phyloP scores from a whole-genome alignment of 2,888 invertebrate species.

The Eilema sororculum region DNA sequence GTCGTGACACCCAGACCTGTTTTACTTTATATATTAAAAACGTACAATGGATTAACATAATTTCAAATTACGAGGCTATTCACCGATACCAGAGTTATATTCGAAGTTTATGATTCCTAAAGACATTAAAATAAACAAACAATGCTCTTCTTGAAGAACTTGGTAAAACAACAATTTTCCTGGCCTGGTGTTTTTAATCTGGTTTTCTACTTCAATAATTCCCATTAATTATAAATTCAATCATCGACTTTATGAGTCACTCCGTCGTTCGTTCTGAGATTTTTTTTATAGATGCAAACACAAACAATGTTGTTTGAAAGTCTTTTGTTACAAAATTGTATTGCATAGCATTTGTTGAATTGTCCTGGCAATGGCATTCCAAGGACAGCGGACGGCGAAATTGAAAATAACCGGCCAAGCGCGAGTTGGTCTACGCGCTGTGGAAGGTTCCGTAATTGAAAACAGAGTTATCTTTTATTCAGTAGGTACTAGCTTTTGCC shows the following conservation, averaged over 20 bases:
- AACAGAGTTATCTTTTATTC: background rate
- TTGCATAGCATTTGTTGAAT: background rate
- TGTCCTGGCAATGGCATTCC: background rate
- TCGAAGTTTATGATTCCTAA: too few species aligned
- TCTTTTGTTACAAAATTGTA: background rate
- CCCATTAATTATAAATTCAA: background rate
- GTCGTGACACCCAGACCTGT: slow-evolving; percentile 2
- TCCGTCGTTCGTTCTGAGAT: background rate
- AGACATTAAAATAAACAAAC: too few species aligned
- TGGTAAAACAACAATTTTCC: too few species aligned
- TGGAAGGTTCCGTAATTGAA: background rate
- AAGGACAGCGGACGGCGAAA: background rate
- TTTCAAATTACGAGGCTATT: background rate
- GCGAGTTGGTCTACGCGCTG: background rate
- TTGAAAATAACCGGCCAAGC: background rate
- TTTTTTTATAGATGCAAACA: background rate
- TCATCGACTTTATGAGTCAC: background rate
- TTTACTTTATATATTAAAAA: background rate
- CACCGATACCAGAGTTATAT: background rate
- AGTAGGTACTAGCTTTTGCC: too few species aligned
- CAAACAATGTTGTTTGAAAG: background rate
- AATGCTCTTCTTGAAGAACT: too few species aligned
- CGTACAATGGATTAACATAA: background rate
- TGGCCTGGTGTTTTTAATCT: too few species aligned
- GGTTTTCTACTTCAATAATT: too few species aligned